Evolutionary conservation across 2,797 vertebrate species (phyloP), one percentile per base, ranked within the genome.

Genomic region (Enteromius argenteus): DNA sequence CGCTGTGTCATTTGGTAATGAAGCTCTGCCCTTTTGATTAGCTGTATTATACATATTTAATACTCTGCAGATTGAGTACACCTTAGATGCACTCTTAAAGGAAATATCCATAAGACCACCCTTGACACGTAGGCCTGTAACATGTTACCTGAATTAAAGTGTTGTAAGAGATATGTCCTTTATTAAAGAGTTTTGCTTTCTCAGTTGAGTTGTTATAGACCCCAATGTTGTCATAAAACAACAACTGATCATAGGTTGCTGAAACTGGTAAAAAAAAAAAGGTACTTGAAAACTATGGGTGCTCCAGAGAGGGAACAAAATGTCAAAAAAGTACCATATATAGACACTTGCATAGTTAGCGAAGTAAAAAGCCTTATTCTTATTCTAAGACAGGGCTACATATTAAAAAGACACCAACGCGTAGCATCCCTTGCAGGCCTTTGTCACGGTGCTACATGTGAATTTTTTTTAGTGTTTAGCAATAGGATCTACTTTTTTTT

Each of bases 1-100:
- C 3, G 78, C 66, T n/a, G 83, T 39, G 67, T 87, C 76, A 87
- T 87, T 84, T 86, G 81, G 84, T 86, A 81, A 88, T 79, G 76
- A 87, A 86, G 81, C 87, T 81, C 79, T 90, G 88, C 87, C 89
- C 90, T 90, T 89, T 90, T 86, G 84, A 89, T 90, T 89, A 88
- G 83, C 86, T 81, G 51, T 81, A 79, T 89, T 87, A 84, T 88
- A 84, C 88, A 89, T 87, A 90, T 88, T 89, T 87, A 88, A 89
- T 89, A 83, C 62, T 62, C 84, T 79, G 69, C 56, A 81, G 84
- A 87, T 88, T 86, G 86, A 82, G 78, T 81, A 68, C 79, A 83
- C 77, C 35, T 86, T 84, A 79, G 51, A 79, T 67, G 85, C 42
- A 60, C 51, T 84, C 42, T 90, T 87, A 89, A 89, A 90, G 88